Evolutionary conservation across 2,888 invertebrate species (phyloP), one percentile per base, ranked within the genome.

Genomic region (Eristalinus sepulchralis): DNA sequence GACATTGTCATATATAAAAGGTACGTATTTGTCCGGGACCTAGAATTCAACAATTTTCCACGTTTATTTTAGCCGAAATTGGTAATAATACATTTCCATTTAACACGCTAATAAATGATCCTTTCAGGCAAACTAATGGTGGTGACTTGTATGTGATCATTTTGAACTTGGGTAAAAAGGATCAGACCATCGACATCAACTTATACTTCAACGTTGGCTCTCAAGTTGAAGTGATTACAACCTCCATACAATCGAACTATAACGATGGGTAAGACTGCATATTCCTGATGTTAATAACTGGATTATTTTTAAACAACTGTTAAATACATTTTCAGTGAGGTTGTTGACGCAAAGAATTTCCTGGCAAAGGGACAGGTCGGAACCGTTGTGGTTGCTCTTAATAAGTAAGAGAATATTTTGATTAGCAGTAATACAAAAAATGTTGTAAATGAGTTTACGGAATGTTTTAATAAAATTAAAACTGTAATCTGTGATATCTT

Each of bases 161-260:
- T 8, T 92, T 94, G 83, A 95, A 95, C 90, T 90, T 95, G 33
- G 94, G 93, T 0, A 90, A 90, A 5, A 90, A 90, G 17, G 91
- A 93, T 27, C 93, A 94, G 88, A 89, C 88, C 0, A 91, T 94
- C 0, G 93, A 94, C 84, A 91, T 95, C 1, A 93, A 91, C 27
- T 57, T 83, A 10, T 88, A 90, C 67, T 92, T 89, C 39, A 36
- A 76, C 1, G 79, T 92, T 82, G 90, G 90, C 0, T 62, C 80
- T 3, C 80, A 89, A 53, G 90, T 91, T 0, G 92, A 92, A 89
- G 88, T 92, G 27, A 92, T 92, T 0, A 92, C 92, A 67, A 90
- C 91, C 10, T 92, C 92, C 0, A 33, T 92, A 17, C 92, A 90
- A 55, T 92, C 92, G 0, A 89, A 90, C 33, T 89, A 92, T 64